Evolutionary conservation across 2,113 vertebrate genomes (phyloP).

Genomic region (Hippocampus guttulatus): DNA sequence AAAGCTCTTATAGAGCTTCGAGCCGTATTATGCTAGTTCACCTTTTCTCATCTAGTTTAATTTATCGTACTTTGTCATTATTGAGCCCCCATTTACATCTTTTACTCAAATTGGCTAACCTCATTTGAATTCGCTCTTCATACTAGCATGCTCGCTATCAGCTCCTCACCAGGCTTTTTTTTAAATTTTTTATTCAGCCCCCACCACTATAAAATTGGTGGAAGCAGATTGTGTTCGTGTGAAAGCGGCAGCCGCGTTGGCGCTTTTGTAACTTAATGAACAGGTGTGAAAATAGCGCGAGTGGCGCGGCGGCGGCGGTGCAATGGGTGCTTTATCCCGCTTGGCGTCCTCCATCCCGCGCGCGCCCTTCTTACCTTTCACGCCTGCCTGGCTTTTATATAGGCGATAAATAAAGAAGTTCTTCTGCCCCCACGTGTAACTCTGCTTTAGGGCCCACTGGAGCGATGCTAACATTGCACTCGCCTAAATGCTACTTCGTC

Average conservation of each 20-base stretch:
- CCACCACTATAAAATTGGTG: conserved; percentile 13
- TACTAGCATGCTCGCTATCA: conserved; percentile 35
- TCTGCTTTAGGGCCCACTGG: conserved; percentile 51
- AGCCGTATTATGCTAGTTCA: not conserved
- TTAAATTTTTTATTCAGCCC: conserved; percentile 1
- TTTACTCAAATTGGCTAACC: conserved; percentile 40
- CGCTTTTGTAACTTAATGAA: conserved; percentile 19
- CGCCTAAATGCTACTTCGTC: not conserved
- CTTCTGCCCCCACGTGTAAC: conserved; percentile 55
- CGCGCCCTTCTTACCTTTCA: conserved; percentile 23
- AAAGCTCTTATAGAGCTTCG: not conserved
- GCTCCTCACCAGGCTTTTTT: conserved; percentile 28
- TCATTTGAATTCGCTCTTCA: conserved; percentile 44
- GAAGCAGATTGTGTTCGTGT: conserved; percentile 25
- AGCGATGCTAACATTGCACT: conserved; percentile 30
- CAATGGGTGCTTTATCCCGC: conserved; percentile 20
- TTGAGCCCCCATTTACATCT: not conserved
- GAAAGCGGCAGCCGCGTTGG: conserved; percentile 7
- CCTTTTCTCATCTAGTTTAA: not conserved
- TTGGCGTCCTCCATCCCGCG: conserved; percentile 47
- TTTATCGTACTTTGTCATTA: not conserved
- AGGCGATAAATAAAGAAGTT: conserved; percentile 57
- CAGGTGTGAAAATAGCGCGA: conserved; percentile 23
- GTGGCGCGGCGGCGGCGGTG: conserved; percentile 3
- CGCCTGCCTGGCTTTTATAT: conserved; percentile 56